A percentile compares a stretch with the other conserved stretches of the same genome.
phyloP scores from a whole-genome alignment of 2,113 vertebrate genomes.

The Sturnira hondurensis region DNA sequence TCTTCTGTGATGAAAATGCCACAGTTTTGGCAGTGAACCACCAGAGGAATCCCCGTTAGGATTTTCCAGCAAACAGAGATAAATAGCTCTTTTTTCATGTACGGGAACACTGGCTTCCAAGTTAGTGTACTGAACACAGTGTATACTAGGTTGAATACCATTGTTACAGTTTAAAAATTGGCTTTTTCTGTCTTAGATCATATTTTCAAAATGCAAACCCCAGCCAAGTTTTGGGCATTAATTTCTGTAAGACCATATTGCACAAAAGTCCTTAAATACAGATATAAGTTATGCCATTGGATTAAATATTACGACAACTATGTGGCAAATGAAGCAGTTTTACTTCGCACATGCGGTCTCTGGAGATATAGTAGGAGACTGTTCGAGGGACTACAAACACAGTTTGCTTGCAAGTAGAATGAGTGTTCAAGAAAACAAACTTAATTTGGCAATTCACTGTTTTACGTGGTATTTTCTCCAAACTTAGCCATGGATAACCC shows the following conservation, averaged over 20 bases:
- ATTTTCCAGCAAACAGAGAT: constrained; percentile 80
- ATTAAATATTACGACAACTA: constrained; percentile 83
- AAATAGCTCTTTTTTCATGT: constrained; percentile 80
- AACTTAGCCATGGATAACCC: constrained; percentile 76
- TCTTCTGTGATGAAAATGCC: constrained; percentile 82
- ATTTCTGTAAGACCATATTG: constrained; percentile 85
- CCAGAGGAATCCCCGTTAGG: constrained; percentile 73
- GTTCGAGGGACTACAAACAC: constrained; percentile 80
- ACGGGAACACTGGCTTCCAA: constrained; percentile 84
- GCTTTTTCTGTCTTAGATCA: constrained; percentile 74
- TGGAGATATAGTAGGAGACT: constrained; percentile 80
- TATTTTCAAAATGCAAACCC: constrained; percentile 82
- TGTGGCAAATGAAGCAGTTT: constrained; percentile 81
- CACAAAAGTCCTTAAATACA: constrained; percentile 84
- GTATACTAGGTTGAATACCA: constrained; percentile 77
- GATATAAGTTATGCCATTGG: constrained; percentile 83
- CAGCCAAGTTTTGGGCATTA: constrained; percentile 75
- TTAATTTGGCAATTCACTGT: constrained; percentile 83
- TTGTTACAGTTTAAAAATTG: constrained; percentile 80
- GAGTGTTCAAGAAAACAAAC: constrained; percentile 79
- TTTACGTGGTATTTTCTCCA: constrained; percentile 61
- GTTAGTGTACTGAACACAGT: constrained; percentile 79
- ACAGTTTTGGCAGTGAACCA: constrained; percentile 85
- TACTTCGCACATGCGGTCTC: constrained; percentile 85
- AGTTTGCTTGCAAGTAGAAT: constrained; percentile 78